Evolutionary conservation across 2,888 invertebrate genomes (phyloP).

Genomic region (Plebejus anna): DNA sequence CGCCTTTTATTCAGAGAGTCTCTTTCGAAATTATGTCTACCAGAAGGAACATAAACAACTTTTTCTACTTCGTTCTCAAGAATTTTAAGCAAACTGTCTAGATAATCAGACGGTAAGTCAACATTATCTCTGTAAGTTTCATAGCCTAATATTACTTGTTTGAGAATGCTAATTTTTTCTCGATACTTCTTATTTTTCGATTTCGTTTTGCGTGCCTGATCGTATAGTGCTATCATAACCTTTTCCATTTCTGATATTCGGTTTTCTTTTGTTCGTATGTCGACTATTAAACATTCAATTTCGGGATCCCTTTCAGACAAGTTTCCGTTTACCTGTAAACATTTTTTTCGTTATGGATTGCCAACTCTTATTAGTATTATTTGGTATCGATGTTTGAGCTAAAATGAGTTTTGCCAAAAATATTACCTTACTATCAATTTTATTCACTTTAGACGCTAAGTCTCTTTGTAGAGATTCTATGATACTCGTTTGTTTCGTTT

Average conservation of each 20-base stretch:
- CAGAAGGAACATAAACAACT: conserved; percentile 40
- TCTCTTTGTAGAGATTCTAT: conserved; percentile 58
- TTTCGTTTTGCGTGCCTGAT: conserved; percentile 52
- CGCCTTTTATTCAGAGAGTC: background rate
- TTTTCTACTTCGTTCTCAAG: conserved; percentile 64
- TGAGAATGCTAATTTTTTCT: conserved; percentile 52
- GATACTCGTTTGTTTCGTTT: conserved; percentile 61
- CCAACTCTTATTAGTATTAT: too few relatives aligned
- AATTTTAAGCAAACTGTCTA: conserved; percentile 64
- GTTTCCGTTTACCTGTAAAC: conserved; percentile 53
- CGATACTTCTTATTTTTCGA: conserved; percentile 53
- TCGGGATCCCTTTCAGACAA: conserved; percentile 59
- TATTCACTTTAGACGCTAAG: conserved; percentile 52
- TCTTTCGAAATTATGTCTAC: conserved; percentile 33
- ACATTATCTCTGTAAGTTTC: conserved; percentile 47
- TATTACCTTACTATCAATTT: conserved; percentile 56
- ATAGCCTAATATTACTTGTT: conserved; percentile 52
- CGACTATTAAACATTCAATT: conserved; percentile 52
- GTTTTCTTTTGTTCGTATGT: conserved; percentile 43
- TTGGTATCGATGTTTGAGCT: too few relatives aligned
- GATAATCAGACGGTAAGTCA: conserved; percentile 51
- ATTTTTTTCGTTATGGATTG: background rate
- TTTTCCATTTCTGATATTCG: conserved; percentile 58
- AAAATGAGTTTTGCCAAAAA: too few relatives aligned
- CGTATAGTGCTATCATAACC: conserved; percentile 64